Base-by-base conservation (phyloP, 2,888 invertebrate species). In the Apodemia duryi region DNA sequence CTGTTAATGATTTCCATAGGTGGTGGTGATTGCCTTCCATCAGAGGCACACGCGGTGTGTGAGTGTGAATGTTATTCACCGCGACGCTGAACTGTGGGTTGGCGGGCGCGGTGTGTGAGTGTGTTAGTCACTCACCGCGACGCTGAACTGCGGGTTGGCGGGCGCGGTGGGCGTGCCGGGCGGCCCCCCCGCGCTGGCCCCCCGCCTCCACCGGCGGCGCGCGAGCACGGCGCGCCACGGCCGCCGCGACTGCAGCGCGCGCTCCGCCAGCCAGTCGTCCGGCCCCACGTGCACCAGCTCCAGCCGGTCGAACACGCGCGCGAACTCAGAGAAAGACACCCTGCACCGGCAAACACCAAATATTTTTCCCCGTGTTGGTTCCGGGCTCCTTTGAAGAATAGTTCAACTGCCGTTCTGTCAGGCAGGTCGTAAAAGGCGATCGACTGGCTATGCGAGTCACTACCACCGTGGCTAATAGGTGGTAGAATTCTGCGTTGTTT, bases 221-320 rank as follows among this genome's bases (percentile, higher is more conserved):
- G 95, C 94, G 74, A 94, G 84, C 77, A 95, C 95, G 63, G 95
- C 95, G 70, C 95, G 88, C 95, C 95, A 95, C 32, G 95, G 95
- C 77, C 94, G 94, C 76, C 93, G 93, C 72, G 62, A 93, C 79
- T 94, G 95, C 72, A 95, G 88, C 49, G 94, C 94, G 28, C 94
- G 92, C 82, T 95, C 95, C 73, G 91, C 83, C 93, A 94, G 92
- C 95, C 95, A 95, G 82, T 95, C 95, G 80, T 96, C 96, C 13
- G 96, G 96, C 10, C 95, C 95, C 71, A 96, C 93, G 81, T 95
- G 95, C 71, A 96, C 95, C 75, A 96, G 90, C 82, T 95, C 95
- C 72, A 95, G 86, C 75, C 94, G 93, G 2, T 93, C 93, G 86
- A 95, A 96, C 78, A 93, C 93, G 21, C 90, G 83, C 63, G 94